Percentiles rank a stretch among this genome's conserved stretches.
Conservation (phyloP, 2,113 vertebrate species). For the Protobothrops mucrosquamatus region DNA sequence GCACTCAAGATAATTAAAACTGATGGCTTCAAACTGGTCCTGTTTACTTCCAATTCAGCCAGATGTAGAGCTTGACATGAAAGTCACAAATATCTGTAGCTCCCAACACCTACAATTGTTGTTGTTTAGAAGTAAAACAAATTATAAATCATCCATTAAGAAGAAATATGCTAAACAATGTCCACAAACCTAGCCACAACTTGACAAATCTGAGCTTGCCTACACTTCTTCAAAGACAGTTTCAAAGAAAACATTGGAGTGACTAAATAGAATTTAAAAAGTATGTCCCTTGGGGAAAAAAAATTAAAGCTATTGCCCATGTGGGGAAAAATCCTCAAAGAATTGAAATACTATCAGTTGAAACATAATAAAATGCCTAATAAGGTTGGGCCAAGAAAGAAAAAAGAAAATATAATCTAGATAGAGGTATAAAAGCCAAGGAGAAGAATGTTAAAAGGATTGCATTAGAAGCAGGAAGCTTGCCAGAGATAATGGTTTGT, state of each 20-base stretch:
- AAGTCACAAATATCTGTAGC: too few species aligned
- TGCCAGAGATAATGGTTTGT: conserved; percentile 14
- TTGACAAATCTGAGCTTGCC: neutral
- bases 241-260: neutral
- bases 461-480: conserved; percentile 26
- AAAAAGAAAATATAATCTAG: neutral
- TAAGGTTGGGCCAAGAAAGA: neutral
- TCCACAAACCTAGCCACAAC: neutral
- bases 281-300: neutral
- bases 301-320: neutral
- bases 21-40: neutral
- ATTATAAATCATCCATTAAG: neutral
- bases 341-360: neutral
- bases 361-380: conserved; percentile 13
- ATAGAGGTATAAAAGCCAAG: conserved; percentile 20
- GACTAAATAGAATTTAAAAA: neutral
- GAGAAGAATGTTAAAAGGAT: conserved; percentile 27
- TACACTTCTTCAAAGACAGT: neutral
- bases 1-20: neutral
- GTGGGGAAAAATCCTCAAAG: neutral
- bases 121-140: neutral
- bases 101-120: neutral
- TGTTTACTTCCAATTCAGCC: neutral
- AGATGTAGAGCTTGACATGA: too few species aligned
- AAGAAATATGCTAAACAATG: neutral